Evolutionary conservation across 1,140 invertebrate species (phyloP).

Genomic region (Papilio xuthus): DNA sequence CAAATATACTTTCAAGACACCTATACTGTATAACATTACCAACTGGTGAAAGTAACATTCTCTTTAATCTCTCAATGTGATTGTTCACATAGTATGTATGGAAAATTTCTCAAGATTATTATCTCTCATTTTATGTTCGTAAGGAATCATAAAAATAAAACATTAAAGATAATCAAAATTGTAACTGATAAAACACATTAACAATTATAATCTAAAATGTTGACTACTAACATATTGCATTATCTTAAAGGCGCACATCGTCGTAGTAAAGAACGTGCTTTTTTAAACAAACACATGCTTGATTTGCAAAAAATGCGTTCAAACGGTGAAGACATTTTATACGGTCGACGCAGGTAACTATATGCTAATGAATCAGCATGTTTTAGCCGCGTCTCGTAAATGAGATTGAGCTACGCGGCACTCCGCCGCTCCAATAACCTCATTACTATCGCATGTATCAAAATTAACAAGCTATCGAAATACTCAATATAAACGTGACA

Average conservation of each 20-base stretch:
- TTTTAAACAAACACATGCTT: slow-evolving; percentile 46
- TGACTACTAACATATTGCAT: background rate
- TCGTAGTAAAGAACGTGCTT: slow-evolving; percentile 20
- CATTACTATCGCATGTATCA: slow-evolving; percentile 52
- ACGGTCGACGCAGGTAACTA: slow-evolving; percentile 59
- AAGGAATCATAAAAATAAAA: slow-evolving; percentile 6
- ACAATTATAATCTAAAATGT: background rate
- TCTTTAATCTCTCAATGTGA: slow-evolving; percentile 41
- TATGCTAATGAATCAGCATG: slow-evolving; percentile 79
- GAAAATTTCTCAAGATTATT: slow-evolving; percentile 32
- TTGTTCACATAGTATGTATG: slow-evolving; percentile 30
- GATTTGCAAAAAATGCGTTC: slow-evolving; percentile 36
- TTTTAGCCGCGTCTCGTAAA: slow-evolving; percentile 67
- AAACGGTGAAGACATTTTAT: slow-evolving; percentile 32
- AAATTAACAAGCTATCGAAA: slow-evolving; percentile 44
- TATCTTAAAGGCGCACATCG: slow-evolving; percentile 20
- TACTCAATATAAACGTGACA: slow-evolving; percentile 51
- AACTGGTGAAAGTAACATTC: slow-evolving; percentile 55
- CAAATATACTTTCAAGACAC: slow-evolving; percentile 22
- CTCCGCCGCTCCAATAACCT: slow-evolving; percentile 78
- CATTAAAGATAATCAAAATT: slow-evolving; percentile 26
- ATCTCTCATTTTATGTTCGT: background rate
- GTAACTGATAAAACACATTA: slow-evolving; percentile 25
- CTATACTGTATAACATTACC: slow-evolving; percentile 39
- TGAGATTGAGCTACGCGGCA: slow-evolving; percentile 75